These are phyloP conservation scores for Drosophila setifemur DNA, from an alignment of 1,140 invertebrate species.

Conservation along the genomic window DNA sequence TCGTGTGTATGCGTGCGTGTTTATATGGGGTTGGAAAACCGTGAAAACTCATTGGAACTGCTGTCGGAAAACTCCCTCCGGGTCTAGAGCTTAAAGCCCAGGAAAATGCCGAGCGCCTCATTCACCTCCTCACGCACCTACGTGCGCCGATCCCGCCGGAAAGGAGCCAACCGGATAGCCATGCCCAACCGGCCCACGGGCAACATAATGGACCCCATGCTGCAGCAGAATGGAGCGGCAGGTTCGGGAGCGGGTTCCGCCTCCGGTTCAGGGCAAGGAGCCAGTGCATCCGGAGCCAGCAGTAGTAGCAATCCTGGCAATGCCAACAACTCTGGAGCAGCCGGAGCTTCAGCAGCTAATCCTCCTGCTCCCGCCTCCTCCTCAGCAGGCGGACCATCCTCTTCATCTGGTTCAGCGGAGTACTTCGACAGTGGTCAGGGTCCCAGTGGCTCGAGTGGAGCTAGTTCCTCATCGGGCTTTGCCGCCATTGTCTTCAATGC, in stretches of 20 bases:
- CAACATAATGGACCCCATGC: slow-evolving; percentile 80
- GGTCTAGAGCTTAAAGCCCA: slow-evolving; percentile 4
- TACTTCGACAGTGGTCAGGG: slow-evolving; percentile 68
- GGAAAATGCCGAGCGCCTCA: slow-evolving; percentile 94
- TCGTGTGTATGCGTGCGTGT: slow-evolving; percentile 49
- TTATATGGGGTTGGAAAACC: slow-evolving; percentile 74
- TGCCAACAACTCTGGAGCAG: background rate
- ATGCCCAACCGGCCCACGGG: slow-evolving; percentile 89
- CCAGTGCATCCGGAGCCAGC: slow-evolving; percentile 12
- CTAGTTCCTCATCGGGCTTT: slow-evolving; percentile 25
- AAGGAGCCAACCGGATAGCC: slow-evolving; percentile 92
- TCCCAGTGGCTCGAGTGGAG: slow-evolving; percentile 30
- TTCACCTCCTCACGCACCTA: slow-evolving; percentile 94
- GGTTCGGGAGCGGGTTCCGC: slow-evolving; percentile 28
- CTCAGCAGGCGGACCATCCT: slow-evolving; percentile 5
- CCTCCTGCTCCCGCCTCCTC: background rate
- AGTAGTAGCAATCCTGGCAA: background rate
- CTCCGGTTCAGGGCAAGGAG: slow-evolving; percentile 75
- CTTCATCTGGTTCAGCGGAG: slow-evolving; percentile 36
- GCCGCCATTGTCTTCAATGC: slow-evolving; percentile 51
- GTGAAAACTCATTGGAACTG: slow-evolving; percentile 59
- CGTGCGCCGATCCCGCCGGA: slow-evolving; percentile 90
- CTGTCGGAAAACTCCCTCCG: slow-evolving; percentile 18
- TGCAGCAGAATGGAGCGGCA: slow-evolving; percentile 87
- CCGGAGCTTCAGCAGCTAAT: slow-evolving; percentile 7